Evolutionary conservation across 2,888 invertebrate species (phyloP).

Genomic region (Gasteruption jaculator): DNA sequence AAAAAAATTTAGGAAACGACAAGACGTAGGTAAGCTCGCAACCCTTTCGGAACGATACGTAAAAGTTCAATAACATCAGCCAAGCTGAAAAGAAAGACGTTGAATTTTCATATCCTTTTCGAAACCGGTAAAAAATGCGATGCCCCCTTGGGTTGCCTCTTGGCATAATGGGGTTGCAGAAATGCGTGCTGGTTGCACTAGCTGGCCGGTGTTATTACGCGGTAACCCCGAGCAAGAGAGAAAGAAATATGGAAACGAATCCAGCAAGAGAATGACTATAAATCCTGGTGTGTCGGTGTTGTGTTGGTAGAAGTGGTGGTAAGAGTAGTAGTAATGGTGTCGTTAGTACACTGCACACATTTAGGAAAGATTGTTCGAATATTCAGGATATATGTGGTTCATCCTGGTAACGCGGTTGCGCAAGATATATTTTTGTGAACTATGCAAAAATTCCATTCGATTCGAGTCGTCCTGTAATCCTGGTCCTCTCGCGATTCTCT

Average conservation of each 20-base stretch:
- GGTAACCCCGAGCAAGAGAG: constrained; percentile 13
- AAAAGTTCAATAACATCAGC: constrained; percentile 5
- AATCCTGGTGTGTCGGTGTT: no score
- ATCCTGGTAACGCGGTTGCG: no score
- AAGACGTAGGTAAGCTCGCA: no score
- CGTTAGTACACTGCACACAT: constrained; percentile 9
- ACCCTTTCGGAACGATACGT: no score
- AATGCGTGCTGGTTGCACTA: constrained; percentile 41
- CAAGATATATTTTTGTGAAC: constrained; percentile 13
- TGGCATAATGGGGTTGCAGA: constrained; percentile 48
- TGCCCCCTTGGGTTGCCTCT: constrained; percentile 52
- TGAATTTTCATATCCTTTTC: constrained; percentile 35
- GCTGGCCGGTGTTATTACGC: constrained; percentile 32
- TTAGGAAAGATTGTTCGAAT: constrained; percentile 8
- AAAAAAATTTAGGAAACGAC: no score
- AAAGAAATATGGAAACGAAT: not conserved
- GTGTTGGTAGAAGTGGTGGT: no score
- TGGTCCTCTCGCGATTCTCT: constrained; percentile 34
- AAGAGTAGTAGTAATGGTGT: constrained; percentile 11
- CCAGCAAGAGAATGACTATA: no score
- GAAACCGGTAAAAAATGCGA: constrained; percentile 43
- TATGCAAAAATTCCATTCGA: constrained; percentile 18
- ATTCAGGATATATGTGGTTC: no score
- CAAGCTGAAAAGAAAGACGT: constrained; percentile 20
- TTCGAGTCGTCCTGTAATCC: constrained; percentile 44